Evolutionary conservation across 2,797 vertebrate genomes (phyloP), one percentile per base, ranked within the genome.

Genomic region (Morelia viridis): DNA sequence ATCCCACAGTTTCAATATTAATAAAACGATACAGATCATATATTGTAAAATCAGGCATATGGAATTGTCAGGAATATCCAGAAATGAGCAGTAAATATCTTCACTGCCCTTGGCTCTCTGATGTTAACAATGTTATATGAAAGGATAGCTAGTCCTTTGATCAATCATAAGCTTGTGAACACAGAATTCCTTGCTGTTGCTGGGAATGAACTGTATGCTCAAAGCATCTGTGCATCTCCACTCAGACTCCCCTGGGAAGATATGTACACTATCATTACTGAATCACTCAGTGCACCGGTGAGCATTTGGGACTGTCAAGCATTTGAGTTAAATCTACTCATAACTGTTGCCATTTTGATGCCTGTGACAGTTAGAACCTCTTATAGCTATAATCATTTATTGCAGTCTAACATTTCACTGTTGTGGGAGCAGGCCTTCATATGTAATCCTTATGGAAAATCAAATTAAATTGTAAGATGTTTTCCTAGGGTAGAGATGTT

Each of bases 321-420:
- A 92, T 96, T 90, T 61, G 87, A 93, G 83, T 95, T 96, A 96
- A 96, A 96, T 95, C 96, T 96, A 91, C 95, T 96, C 92, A 93
- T 95, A 96, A 95, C 93, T 93, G 92, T 94, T 95, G 94, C 94
- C 95, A 95, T 96, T 96, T 96, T 96, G 95, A 96, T 96, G 95
- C 84, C 93, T 95, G 22, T 88, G 91, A 96, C 95, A 96, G 95
- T 96, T 96, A 96, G 96, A 97, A 96, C 93, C 92, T 96, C 94
- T 96, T 96, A 96, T 0, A 1, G 94, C 92, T 94, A 92, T 95
- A 96, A 96, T 95, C 68, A 90, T 95, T 96, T 96, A 96, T 95
- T 95, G 87, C 94, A 93, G 93, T 92, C 95, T 96, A 96, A 95
- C 93, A 88, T 96, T 96, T 95, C 0, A 0, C 89, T 95, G 7